Conservation (phyloP, 2,888 invertebrate genomes). For the Ormyrus pomaceus region DNA sequence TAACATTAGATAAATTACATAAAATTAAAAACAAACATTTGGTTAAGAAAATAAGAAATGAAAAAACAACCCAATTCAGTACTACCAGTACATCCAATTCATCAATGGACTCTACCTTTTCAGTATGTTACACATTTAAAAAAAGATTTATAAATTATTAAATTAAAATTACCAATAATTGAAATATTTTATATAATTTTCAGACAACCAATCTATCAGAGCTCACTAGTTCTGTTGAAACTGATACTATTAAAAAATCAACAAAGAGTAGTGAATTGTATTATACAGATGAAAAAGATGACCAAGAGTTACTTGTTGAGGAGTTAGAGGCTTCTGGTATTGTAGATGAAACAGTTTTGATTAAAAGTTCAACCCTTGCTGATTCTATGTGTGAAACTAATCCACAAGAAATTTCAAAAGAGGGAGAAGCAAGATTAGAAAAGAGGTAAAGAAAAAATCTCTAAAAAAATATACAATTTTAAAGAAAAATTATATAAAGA, state of each 20-base stretch:
- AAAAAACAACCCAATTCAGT: not conserved
- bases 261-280: not conserved
- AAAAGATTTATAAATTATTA: not conserved
- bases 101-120: not conserved
- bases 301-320: constrained; percentile 62
- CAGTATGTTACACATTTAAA: constrained; percentile 19
- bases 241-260: not conserved
- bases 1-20: constrained; percentile 77
- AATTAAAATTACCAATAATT: not conserved
- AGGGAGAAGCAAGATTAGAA: not conserved
- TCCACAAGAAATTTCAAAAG: not conserved
- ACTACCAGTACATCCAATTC: not conserved
- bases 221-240: not conserved
- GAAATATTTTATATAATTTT: not conserved
- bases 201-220: no score
- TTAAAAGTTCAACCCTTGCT: constrained; percentile 59
- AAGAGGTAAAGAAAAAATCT: constrained; percentile 32
- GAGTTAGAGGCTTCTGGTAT: constrained; percentile 66
- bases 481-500: not conserved
- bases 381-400: constrained; percentile 42
- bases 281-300: constrained; percentile 19
- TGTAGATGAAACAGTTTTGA: constrained; percentile 57
- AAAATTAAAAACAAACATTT: constrained; percentile 32
- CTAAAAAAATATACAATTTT: not conserved
- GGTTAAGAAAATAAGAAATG: not conserved